Base-by-base conservation (phyloP, 92 coral and sea anemone genomes). In the Parazoanthus darwini region DNA sequence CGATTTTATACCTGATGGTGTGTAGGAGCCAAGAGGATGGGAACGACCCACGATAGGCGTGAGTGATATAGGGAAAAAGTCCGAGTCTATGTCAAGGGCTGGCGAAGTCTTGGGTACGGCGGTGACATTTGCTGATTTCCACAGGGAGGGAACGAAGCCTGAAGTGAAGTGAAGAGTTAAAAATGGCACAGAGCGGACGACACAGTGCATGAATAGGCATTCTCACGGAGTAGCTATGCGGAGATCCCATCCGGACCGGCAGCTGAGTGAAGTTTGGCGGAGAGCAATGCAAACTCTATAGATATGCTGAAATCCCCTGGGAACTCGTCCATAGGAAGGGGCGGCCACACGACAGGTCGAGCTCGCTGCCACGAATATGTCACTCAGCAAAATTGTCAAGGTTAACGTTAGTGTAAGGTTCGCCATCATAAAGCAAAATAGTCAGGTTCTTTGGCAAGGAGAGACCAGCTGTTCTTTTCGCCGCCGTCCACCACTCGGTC, bases 261-360 rank as follows among this genome's bases (percentile, higher is more conserved):
- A 29, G 33, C 33, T 29, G 33, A 29, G 33, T 29, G 33, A 29
- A 29, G 33, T 29, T 29, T 29, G 23, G 90, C 50, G 15, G 86
- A 71, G 75, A 79, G 90, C 29, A 88, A 68, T 74, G 90, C 86
- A 38, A 38, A 29, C 35, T 87, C 85, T 6, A 87, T 77, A 66
- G 90, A 78, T 54, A 87, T 79, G 78, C 15, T 23, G 78, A 87
- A 78, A n/a, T 87, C 85, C 38, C 38, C 15, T 16, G 90, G 90
- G 58, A 77, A 78, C 22, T 50, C 90, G 77, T 87, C 85, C 38
- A 87, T 82, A 35, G 89, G 89, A 77, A 78, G 78, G n/a, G 89
- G 70, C 0, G 81, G 25, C 86, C 86, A 88, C 50, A 14, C 48
- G 54, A 88, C 72, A 20, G 81, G 79, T 37, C 46, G 80, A 88